phyloP scores from a whole-genome alignment of 2,797 vertebrate genomes.

The Cossypha niveicapilla region DNA sequence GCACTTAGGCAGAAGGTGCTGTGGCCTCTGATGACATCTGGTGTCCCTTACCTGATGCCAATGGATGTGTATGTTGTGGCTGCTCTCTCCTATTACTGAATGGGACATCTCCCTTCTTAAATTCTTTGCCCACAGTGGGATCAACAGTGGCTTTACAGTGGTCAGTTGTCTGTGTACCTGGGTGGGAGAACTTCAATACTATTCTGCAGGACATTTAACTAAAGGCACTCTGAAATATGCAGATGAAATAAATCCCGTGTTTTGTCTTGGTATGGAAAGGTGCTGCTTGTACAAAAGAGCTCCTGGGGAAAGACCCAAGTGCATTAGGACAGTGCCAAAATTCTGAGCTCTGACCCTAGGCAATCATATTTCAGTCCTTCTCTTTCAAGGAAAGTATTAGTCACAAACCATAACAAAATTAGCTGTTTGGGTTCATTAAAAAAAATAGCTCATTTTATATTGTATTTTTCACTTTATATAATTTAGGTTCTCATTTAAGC shows the following conservation, averaged over 20 bases:
- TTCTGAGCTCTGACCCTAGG: neutral
- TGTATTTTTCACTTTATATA: neutral
- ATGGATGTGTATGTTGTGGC: fast-evolving
- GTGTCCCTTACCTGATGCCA: neutral
- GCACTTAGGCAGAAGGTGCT: neutral
- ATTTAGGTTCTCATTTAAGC: neutral
- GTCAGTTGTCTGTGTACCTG: neutral
- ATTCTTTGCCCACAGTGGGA: neutral
- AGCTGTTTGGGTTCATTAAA: neutral
- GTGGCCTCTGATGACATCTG: neutral
- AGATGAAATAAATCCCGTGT: neutral
- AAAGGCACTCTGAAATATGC: neutral
- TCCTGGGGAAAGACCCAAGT: neutral
- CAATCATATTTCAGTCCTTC: neutral
- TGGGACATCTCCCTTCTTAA: neutral
- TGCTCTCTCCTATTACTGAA: neutral
- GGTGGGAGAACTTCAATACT: neutral
- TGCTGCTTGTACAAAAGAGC: neutral
- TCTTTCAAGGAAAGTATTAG: neutral
- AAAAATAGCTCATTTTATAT: neutral
- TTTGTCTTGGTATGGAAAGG: neutral
- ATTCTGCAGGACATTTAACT: neutral
- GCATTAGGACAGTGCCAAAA: neutral
- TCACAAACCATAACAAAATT: neutral
- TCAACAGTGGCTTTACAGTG: neutral